These are phyloP conservation scores for Drosophila willistoni DNA, from an alignment of 1,140 invertebrate species.

Conservation along the genomic window DNA sequence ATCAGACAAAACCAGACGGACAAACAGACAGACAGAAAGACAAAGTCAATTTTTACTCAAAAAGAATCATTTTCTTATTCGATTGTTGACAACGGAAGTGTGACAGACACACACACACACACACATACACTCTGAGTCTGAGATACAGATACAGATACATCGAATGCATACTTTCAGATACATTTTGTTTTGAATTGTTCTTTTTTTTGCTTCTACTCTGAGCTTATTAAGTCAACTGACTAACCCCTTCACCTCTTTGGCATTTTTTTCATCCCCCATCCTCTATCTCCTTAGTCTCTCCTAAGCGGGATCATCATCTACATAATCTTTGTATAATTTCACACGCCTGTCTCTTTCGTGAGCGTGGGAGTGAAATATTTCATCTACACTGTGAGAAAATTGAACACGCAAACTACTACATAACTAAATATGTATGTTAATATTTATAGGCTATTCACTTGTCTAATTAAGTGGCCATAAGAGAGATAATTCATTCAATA, in stretches of 20 bases:
- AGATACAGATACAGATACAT: not conserved
- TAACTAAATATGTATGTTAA: not conserved
- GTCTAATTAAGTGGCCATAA: too few species aligned
- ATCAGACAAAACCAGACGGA: not conserved
- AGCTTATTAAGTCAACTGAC: slow-evolving; percentile 3
- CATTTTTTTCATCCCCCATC: too few species aligned
- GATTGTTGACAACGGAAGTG: slow-evolving; percentile 43
- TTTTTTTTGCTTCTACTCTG: too few species aligned
- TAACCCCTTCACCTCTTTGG: slow-evolving; percentile 19
- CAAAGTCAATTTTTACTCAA: slow-evolving; percentile 2
- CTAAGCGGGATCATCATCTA: slow-evolving; percentile 27
- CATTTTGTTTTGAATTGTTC: slow-evolving; percentile 10
- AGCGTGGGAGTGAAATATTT: slow-evolving; percentile 39
- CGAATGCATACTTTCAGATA: not conserved
- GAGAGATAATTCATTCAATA: too few species aligned
- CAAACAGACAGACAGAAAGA: not conserved
- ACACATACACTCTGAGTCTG: slow-evolving; percentile 9
- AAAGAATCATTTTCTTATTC: slow-evolving; percentile 32
- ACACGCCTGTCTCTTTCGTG: slow-evolving; percentile 32
- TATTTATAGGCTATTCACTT: too few species aligned
- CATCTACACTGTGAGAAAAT: slow-evolving; percentile 2
- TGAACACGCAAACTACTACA: too few species aligned
- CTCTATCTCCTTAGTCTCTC: not conserved
- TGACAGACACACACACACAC: slow-evolving; percentile 21
- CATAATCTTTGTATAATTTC: slow-evolving; percentile 32